Conservation (phyloP, 2,113 vertebrate genomes). For the Spizaetus ornatus region DNA sequence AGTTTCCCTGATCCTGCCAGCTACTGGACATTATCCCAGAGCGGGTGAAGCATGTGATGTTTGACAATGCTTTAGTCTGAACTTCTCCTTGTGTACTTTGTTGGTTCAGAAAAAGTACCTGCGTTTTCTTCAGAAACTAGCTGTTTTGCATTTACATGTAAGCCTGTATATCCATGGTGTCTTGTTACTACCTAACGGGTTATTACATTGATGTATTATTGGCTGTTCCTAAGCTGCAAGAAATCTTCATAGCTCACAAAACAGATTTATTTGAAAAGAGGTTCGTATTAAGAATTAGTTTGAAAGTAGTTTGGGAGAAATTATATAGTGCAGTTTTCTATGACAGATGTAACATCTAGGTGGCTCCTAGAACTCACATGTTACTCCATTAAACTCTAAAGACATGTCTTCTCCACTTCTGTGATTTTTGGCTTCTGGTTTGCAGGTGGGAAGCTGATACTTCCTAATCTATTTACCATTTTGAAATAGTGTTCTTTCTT, state of each 20-base stretch:
- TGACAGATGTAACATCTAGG: neutral
- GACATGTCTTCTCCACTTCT: neutral
- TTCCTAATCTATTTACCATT: neutral
- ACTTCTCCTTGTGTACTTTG: neutral
- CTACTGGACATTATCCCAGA: neutral
- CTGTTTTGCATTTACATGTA: neutral
- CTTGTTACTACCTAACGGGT: neutral
- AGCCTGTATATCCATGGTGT: neutral
- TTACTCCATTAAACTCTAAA: neutral
- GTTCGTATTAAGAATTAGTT: neutral
- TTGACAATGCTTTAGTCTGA: neutral
- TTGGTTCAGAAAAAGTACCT: neutral
- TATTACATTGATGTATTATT: neutral
- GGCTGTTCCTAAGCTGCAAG: neutral
- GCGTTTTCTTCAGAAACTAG: neutral
- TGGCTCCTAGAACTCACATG: neutral
- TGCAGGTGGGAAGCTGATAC: neutral
- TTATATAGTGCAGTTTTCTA: neutral
- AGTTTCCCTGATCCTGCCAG: neutral
- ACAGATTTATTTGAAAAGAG: neutral
- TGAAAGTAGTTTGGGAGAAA: neutral
- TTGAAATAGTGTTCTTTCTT: neutral
- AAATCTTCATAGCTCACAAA: neutral
- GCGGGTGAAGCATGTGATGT: neutral
- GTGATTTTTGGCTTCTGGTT: neutral